A percentile compares a stretch with the other conserved stretches of the same genome.
Evolutionary conservation across 2,797 vertebrate species (phyloP).

Genomic region (Geotrypetes seraphini): DNA sequence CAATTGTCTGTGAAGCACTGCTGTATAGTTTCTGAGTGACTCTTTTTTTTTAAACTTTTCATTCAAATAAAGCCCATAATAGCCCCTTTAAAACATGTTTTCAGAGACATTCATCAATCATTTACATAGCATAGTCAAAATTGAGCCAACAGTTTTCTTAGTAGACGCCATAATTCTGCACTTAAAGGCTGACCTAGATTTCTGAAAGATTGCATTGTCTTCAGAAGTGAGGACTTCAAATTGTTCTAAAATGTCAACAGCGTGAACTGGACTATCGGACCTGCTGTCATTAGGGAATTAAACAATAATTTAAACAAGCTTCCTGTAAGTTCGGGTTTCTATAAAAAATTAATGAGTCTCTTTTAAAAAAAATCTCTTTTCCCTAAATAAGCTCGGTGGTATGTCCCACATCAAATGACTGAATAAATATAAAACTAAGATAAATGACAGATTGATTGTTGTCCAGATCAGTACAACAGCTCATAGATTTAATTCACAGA

Average conservation of each 20-base stretch:
- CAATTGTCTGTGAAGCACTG: slow-evolving; percentile 44
- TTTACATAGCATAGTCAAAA: slow-evolving; percentile 19
- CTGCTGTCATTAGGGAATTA: slow-evolving; percentile 36
- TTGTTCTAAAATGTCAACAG: slow-evolving; percentile 31
- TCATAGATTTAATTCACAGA: slow-evolving; percentile 9
- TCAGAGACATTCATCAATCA: slow-evolving; percentile 25
- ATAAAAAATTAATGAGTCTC: slow-evolving; percentile 29
- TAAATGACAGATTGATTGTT: slow-evolving; percentile 4
- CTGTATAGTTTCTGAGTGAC: slow-evolving; percentile 26
- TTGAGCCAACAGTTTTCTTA: slow-evolving; percentile 14
- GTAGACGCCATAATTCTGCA: slow-evolving; percentile 20
- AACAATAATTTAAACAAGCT: slow-evolving; percentile 17
- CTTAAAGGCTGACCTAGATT: slow-evolving; percentile 11
- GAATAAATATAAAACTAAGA: slow-evolving; percentile 15
- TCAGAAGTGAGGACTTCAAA: slow-evolving; percentile 30
- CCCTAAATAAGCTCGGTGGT: neutral
- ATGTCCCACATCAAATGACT: slow-evolving; percentile 7
- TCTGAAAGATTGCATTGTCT: slow-evolving; percentile 20
- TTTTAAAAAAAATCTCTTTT: slow-evolving; percentile 31
- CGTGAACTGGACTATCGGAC: slow-evolving; percentile 35
- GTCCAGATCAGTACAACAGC: slow-evolving; percentile 6
- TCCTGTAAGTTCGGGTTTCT: slow-evolving; percentile 20
- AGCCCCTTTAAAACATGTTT: slow-evolving; percentile 29
- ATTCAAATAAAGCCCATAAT: slow-evolving; percentile 28
- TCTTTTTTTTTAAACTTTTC: slow-evolving; percentile 24